A percentile compares a stretch with the other conserved stretches of the same genome.
phyloP scores from a whole-genome alignment of 2,888 invertebrate genomes.

The Sinhomidia bicolor region DNA sequence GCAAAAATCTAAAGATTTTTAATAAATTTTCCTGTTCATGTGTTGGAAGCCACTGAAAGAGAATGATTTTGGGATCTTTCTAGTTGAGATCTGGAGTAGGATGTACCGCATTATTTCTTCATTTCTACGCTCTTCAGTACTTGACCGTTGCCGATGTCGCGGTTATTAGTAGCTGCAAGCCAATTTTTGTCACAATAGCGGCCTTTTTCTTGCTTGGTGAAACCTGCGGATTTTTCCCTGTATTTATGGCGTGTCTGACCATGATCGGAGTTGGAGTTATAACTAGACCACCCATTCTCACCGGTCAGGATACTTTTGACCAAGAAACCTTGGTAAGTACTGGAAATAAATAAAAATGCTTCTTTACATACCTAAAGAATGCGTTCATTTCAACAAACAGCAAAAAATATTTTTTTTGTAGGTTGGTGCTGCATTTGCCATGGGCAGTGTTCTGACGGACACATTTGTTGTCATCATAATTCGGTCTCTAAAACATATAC shows the following conservation, averaged over 20 bases:
- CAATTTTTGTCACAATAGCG: conserved; percentile 72
- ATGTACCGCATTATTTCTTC: conserved; percentile 66
- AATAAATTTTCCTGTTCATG: no score
- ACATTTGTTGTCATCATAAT: conserved; percentile 74
- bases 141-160: conserved; percentile 73
- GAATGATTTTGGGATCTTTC: not conserved
- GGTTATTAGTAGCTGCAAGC: conserved; percentile 53
- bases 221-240: conserved; percentile 73
- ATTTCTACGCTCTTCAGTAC: conserved; percentile 73
- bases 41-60: no score
- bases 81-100: conserved; percentile 65
- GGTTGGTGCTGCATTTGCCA: conserved; percentile 74
- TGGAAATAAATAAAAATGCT: no score
- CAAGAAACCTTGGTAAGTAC: conserved; percentile 72
- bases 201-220: conserved; percentile 76
- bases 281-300: conserved; percentile 75
- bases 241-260: conserved; percentile 71
- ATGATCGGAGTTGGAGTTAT: conserved; percentile 76
- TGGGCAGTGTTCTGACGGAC: conserved; percentile 68
- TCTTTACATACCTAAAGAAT: no score
- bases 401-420: conserved; percentile 31
- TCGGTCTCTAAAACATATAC: conserved; percentile 71
- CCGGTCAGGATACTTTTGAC: conserved; percentile 74
- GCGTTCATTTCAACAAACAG: no score
- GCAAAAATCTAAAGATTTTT: not conserved